phyloP scores from a whole-genome alignment of 2,113 vertebrate genomes.

The Oreocharis arfaki region DNA sequence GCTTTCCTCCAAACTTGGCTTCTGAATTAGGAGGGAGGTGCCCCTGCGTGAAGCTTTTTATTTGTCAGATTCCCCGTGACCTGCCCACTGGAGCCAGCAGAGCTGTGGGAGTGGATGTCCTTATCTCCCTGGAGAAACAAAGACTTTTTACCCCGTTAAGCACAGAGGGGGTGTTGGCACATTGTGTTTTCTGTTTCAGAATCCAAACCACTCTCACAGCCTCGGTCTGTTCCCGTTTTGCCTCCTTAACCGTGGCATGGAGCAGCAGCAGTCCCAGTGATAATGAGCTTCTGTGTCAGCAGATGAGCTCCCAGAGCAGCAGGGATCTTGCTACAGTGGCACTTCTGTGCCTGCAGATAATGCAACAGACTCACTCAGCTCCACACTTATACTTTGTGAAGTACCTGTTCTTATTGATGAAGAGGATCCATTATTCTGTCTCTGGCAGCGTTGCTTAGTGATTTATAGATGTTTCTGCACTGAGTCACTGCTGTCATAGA shows the following conservation, averaged over 20 bases:
- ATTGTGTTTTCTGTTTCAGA: not conserved
- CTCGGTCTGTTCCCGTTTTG: not conserved
- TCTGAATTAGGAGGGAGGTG: not conserved
- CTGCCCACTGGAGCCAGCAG: not conserved
- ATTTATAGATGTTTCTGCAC: not conserved
- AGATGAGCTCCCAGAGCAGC: not conserved
- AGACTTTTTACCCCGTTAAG: not conserved
- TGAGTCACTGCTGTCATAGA: not conserved
- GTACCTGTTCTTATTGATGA: not conserved
- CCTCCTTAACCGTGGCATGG: not conserved
- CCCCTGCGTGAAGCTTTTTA: not conserved
- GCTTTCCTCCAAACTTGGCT: not conserved
- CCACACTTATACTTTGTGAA: not conserved
- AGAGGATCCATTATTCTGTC: not conserved
- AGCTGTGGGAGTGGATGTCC: not conserved
- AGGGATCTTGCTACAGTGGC: not conserved
- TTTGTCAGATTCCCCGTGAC: not conserved
- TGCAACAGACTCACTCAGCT: not conserved
- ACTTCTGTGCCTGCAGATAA: not conserved
- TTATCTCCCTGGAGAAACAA: not conserved
- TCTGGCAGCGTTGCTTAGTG: accelerated
- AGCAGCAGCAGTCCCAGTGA: not conserved
- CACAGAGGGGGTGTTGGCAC: no score
- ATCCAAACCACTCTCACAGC: not conserved
- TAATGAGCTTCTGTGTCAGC: not conserved